Evolutionary conservation across 1,140 invertebrate species (phyloP), one percentile per base, ranked within the genome.

Genomic region (Saccostrea glomerata): DNA sequence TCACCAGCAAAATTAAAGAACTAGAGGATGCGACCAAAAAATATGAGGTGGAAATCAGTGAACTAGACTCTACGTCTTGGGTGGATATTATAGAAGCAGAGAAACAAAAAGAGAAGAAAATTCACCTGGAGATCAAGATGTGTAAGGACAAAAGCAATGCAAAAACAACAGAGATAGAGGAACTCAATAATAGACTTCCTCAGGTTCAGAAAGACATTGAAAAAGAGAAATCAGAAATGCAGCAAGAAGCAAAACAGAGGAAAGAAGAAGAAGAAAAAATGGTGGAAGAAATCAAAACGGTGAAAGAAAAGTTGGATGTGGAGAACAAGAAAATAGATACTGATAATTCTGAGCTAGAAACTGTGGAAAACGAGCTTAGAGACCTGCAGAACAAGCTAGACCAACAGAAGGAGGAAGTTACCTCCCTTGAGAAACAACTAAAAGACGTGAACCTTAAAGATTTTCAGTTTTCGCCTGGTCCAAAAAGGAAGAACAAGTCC

Each of bases 371-470:
- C 6, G 86, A 90, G 73, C 70, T 90, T 7, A 82, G 90, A 40
- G 86, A 85, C 58, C 66, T 92, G 0, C 83, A 88, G 20, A 54
- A 90, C 0, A 87, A 92, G 55, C 82, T 86, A 20, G 86, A 90
- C 56, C 77, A 87, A 36, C 58, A 89, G 7, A 85, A 90, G 15
- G 89, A 88, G 36, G 89, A 91, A 84, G 83, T 84, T 11, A 98
- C 98, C 91, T 96, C 97, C 90, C 95, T 98, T 86, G 97, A 98
- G 9, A 96, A 97, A 54, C 97, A 98, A 92, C 98, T 98, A 97
- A 98, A 98, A 94, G 97, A 98, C 94, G 98, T 97, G 1, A 98
- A 98, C 95, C 95, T 98, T 55, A 97, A 92, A 73, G 92, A 91
- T 94, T 95, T 98, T 60, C 97, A 97, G 88, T 97, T 97, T 73